Evolutionary conservation across 2,113 vertebrate species (phyloP).

Genomic region (Lethenteron camtschaticum): DNA sequence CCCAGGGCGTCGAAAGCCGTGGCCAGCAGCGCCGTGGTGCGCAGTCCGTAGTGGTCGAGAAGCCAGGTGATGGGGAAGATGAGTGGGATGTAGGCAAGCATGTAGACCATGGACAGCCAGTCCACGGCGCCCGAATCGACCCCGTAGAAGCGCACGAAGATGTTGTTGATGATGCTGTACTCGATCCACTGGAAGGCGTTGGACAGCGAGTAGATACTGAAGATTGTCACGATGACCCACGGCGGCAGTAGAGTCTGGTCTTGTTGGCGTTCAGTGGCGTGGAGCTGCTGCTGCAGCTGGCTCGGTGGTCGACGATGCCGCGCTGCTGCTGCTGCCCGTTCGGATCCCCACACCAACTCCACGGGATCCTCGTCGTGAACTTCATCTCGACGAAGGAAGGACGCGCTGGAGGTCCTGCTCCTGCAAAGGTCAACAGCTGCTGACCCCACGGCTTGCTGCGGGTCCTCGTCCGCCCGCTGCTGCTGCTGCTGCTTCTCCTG

Average conservation of each 20-base stretch:
- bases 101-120: constrained; percentile 4
- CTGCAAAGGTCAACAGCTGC: no score
- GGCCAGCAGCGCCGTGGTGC: neutral
- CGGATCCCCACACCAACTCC: no score
- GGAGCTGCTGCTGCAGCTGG: no score
- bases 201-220: neutral
- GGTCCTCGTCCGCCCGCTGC: no score
- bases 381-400: no score
- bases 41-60: neutral
- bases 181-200: constrained; percentile 6
- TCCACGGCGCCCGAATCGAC: neutral
- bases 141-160: neutral
- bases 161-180: constrained; percentile 5
- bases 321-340: no score
- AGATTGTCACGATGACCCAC: neutral
- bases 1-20: neutral
- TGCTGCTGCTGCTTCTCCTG: no score
- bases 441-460: no score
- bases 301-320: no score
- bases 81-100: neutral
- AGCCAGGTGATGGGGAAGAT: constrained; percentile 5
- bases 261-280: no score
- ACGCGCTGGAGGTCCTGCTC: no score
- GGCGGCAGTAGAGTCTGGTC: neutral
- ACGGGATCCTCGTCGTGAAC: no score